Conservation (phyloP, 2,888 invertebrate genomes). For the Pandemis cinnamomeana region DNA sequence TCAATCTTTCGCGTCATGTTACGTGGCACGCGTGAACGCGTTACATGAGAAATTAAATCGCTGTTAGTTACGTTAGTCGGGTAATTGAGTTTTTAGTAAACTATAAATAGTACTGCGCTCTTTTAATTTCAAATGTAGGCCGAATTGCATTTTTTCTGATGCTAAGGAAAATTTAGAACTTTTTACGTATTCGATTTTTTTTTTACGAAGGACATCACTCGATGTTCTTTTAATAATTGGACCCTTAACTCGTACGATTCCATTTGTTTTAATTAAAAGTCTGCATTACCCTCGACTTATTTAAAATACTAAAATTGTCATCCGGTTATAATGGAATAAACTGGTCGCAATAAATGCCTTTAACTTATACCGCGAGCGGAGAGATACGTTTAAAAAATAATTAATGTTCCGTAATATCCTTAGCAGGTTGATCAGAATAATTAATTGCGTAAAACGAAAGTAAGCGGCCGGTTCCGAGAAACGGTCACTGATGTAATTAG, state of each 20-base stretch:
- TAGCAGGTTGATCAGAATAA: slow-evolving; percentile 12
- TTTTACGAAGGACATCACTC: too few relatives aligned
- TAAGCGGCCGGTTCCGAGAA: slow-evolving; percentile 24
- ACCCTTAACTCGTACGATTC: too few relatives aligned
- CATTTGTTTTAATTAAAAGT: too few relatives aligned
- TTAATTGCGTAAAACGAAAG: slow-evolving; percentile 33
- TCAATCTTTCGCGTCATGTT: slow-evolving; percentile 13
- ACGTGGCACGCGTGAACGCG: slow-evolving; percentile 17
- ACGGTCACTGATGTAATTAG: slow-evolving; percentile 17
- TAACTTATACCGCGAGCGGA: background rate
- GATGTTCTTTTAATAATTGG: too few relatives aligned
- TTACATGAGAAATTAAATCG: slow-evolving; percentile 25
- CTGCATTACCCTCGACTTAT: background rate
- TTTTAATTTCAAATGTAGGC: too few relatives aligned
- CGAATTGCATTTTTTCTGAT: too few relatives aligned
- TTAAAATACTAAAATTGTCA: background rate
- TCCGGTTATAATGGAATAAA: background rate
- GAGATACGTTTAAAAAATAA: background rate
- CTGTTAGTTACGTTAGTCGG: slow-evolving; percentile 13
- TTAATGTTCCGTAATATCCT: slow-evolving; percentile 5
- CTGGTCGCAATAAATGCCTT: background rate
- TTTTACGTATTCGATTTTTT: too few relatives aligned
- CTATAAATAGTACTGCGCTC: background rate
- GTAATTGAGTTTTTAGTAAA: slow-evolving; percentile 17
- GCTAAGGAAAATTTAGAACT: too few relatives aligned